These are phyloP conservation scores for Oryzaephilus surinamensis DNA, from an alignment of 1,140 invertebrate genomes.

Conservation along the genomic window DNA sequence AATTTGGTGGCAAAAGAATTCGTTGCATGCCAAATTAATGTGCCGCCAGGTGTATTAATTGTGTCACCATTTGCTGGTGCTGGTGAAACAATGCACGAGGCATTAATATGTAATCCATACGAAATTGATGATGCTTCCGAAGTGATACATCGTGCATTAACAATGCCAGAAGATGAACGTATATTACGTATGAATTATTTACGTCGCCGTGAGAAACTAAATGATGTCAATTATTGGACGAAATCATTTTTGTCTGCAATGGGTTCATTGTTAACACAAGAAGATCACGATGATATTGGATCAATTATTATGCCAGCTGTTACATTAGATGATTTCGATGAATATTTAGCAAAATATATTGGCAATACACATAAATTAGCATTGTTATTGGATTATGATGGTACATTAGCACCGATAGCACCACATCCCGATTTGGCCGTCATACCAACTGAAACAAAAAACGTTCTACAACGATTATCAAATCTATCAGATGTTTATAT, in stretches of 20 bases:
- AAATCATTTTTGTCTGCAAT: conserved; percentile 77
- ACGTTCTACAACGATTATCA: conserved; percentile 70
- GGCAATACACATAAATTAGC: conserved; percentile 76
- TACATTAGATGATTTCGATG: conserved; percentile 78
- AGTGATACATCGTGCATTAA: conserved; percentile 72
- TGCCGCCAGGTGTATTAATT: conserved; percentile 75
- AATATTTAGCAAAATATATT: conserved; percentile 77
- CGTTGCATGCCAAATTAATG: conserved; percentile 83
- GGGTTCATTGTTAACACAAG: conserved; percentile 55
- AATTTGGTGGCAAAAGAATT: conserved; percentile 91
- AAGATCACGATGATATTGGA: conserved; percentile 67
- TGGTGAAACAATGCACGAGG: conserved; percentile 83
- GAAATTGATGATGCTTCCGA: conserved; percentile 80
- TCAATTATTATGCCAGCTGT: conserved; percentile 75
- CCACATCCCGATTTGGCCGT: conserved; percentile 81
- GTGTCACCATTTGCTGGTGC: conserved; percentile 85
- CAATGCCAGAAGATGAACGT: conserved; percentile 83
- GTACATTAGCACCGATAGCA: conserved; percentile 77
- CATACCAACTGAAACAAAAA: conserved; percentile 72
- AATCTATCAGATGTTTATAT: conserved; percentile 82
- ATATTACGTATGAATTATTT: conserved; percentile 78
- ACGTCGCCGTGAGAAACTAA: conserved; percentile 63
- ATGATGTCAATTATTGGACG: conserved; percentile 86
- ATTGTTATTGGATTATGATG: conserved; percentile 79
- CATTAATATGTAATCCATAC: conserved; percentile 78